Base-by-base conservation (phyloP, 2,113 vertebrate genomes). In the Hylia prasina region DNA sequence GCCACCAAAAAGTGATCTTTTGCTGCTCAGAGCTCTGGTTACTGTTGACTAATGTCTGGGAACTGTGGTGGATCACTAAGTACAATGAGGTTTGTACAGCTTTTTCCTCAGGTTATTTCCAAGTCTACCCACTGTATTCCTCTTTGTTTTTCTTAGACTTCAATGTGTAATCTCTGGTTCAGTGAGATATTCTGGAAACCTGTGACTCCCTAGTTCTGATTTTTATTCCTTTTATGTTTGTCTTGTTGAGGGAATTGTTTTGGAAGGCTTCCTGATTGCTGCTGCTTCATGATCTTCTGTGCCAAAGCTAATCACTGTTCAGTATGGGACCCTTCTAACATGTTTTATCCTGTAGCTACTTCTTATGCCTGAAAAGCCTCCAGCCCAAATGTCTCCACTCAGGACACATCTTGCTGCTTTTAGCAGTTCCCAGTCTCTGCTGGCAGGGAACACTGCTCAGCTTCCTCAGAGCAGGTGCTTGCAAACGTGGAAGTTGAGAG, bases 241-340 rank as follows among this genome's bases (percentile, higher is more conserved):
- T 85, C 22, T 24, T 87, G 44, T 89, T 79, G 81, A 89, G 73
- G 71, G 70, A 87, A 80, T 91, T 94, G 17, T 91, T 87, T 85
- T 93, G 84, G 84, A 94, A 93, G 70, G 45, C 54, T 95, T 91
- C 82, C 61, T 82, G 84, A 45, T 75, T 69, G 77, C 80, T 96
- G 48, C 73, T 91, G 40, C 78, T 87, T 89, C 70, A 42, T 87
- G 68, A 84, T 77, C 66, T 94, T 58, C 80, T 61, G 48, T 84
- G 72, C 63, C 81, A 87, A 75, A 60, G 22, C 86, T 80, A 84
- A 64, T 87, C 8, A 7, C 40, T 84, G 33, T 84, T 93, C 45
- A 71, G 31, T 35, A 12, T 53, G 81, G 61, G 51, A 48, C 30
- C 89, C 48, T 77, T 61, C 57, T 85, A 64, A 84, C 54, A 9